Conservation (phyloP, 1,140 invertebrate genomes). For the Conus ventricosus region DNA sequence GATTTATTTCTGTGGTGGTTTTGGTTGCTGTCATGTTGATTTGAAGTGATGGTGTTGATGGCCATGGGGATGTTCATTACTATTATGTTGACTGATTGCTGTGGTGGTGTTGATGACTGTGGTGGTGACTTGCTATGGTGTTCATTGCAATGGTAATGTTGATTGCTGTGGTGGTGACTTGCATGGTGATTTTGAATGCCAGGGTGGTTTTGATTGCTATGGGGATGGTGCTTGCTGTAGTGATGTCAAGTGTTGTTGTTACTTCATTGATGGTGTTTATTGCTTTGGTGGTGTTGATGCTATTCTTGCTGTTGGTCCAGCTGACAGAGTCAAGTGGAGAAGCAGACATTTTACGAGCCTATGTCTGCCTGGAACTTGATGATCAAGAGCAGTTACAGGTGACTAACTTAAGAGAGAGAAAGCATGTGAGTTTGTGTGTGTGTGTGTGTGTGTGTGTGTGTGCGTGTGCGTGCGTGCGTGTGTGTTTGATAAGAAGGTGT, state of each 20-base stretch:
- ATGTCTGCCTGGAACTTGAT: constrained; percentile 53
- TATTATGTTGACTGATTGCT: too few relatives aligned
- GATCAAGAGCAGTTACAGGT: constrained; percentile 55
- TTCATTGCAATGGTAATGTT: too few relatives aligned
- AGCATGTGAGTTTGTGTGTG: neutral
- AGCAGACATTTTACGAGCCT: constrained; percentile 44
- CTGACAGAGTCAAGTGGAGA: neutral
- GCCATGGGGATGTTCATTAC: too few relatives aligned
- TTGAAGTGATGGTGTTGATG: too few relatives aligned
- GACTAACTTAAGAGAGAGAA: neutral
- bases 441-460: neutral
- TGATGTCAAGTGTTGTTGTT: too few relatives aligned
- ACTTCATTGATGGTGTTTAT: too few relatives aligned
- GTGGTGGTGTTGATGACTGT: neutral
- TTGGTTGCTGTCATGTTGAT: too few relatives aligned
- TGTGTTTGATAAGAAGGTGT: neutral
- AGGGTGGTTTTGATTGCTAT: too few relatives aligned
- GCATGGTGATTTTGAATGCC: too few relatives aligned
- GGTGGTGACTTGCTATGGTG: neutral
- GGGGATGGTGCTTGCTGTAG: too few relatives aligned
- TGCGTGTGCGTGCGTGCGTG: neutral
- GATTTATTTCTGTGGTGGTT: too few relatives aligned
- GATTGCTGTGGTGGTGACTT: too few relatives aligned
- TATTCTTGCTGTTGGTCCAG: neutral
- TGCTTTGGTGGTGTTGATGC: neutral